phyloP scores from a whole-genome alignment of 1,140 invertebrate genomes.

The Drosophila repleta region DNA sequence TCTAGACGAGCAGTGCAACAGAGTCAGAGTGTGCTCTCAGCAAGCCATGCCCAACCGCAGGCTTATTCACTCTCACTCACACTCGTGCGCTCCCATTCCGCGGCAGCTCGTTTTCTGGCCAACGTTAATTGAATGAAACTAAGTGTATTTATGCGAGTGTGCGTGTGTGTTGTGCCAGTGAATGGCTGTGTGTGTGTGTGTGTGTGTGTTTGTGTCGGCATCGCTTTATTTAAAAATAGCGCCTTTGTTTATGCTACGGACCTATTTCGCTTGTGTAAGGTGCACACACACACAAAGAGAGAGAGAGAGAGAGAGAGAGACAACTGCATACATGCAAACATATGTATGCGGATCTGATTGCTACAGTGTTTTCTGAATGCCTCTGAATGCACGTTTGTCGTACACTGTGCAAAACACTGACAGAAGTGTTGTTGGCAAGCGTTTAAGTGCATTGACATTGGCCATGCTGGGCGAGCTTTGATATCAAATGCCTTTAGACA shows the following conservation, averaged over 20 bases:
- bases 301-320: neutral
- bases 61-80: conserved; percentile 6
- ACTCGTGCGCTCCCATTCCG: neutral
- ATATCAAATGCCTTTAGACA: too few relatives aligned
- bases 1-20: neutral
- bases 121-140: conserved; percentile 54
- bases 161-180: neutral
- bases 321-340: neutral
- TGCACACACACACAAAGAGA: conserved; percentile 12
- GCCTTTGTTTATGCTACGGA: conserved; percentile 39
- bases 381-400: neutral
- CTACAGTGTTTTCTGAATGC: neutral
- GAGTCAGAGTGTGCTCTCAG: neutral
- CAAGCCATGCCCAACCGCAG: conserved; percentile 13
- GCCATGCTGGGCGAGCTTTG: neutral
- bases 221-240: conserved; percentile 57
- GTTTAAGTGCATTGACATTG: conserved; percentile 2
- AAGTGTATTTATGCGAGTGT: conserved; percentile 39
- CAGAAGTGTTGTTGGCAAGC: neutral
- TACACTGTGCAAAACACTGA: conserved; percentile 1
- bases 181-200: conserved; percentile 7
- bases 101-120: conserved; percentile 26
- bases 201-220: conserved; percentile 12
- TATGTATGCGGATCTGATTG: conserved; percentile 9
- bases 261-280: conserved; percentile 30